Evolutionary conservation across 1,140 invertebrate species (phyloP).

Genomic region (Dinothrombium tinctorium): DNA sequence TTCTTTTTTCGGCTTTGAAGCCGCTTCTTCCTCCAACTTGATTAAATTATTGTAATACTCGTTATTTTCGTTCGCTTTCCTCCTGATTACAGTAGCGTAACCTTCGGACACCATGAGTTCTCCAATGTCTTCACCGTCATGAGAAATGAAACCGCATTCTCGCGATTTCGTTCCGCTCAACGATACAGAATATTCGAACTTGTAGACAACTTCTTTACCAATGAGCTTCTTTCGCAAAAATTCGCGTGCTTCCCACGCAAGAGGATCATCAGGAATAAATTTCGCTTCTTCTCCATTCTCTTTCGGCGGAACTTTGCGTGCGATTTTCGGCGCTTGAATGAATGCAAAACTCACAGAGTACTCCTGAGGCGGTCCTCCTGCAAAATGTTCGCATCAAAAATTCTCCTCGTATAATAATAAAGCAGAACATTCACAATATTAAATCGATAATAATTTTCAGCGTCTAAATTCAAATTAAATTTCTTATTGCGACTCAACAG

Average conservation of each 20-base stretch:
- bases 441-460: no score
- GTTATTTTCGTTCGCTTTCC: slow-evolving; percentile 8
- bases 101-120: slow-evolving; percentile 68
- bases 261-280: slow-evolving; percentile 35
- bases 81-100: slow-evolving; percentile 38
- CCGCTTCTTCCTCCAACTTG: slow-evolving; percentile 74
- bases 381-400: slow-evolving; percentile 42
- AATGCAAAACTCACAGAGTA: slow-evolving; percentile 38
- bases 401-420: slow-evolving; percentile 64
- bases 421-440: no score
- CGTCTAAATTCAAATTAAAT: no score
- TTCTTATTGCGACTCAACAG: no score
- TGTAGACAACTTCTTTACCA: slow-evolving; percentile 71
- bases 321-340: slow-evolving; percentile 72
- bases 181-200: slow-evolving; percentile 80
- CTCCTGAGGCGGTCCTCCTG: slow-evolving; percentile 48
- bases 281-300: no score
- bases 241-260: slow-evolving; percentile 89
- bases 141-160: slow-evolving; percentile 8
- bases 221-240: slow-evolving; percentile 84
- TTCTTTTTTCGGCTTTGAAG: slow-evolving; percentile 4
- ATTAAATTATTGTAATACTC: slow-evolving; percentile 34
- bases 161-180: slow-evolving; percentile 28
- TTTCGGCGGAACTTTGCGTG: slow-evolving; percentile 37
- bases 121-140: slow-evolving; percentile 34